phyloP scores from a whole-genome alignment of 2,113 vertebrate species.

The Saguinus midas region DNA sequence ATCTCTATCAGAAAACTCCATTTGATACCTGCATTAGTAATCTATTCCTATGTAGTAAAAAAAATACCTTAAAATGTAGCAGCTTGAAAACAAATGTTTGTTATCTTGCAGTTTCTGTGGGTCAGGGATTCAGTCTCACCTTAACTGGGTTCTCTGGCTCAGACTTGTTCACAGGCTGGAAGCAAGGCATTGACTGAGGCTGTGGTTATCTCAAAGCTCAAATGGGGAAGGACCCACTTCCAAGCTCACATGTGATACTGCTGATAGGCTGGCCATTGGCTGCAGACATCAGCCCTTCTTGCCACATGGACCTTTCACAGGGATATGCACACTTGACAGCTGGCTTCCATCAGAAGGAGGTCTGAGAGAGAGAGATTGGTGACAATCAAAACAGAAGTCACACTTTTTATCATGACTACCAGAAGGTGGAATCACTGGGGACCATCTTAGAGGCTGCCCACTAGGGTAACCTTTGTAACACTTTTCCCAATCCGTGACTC shows the following conservation, averaged over 20 bases:
- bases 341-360: not conserved
- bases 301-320: rapidly evolving
- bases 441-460: not conserved
- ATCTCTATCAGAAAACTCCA: not conserved
- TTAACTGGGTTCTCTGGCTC: not conserved
- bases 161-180: not conserved
- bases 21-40: not conserved
- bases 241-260: not conserved
- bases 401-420: not conserved
- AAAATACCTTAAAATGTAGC: not conserved
- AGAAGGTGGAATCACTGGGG: rapidly evolving
- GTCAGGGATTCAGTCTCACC: not conserved
- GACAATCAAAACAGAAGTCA: not conserved
- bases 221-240: not conserved
- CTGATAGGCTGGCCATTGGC: not conserved
- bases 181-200: not conserved
- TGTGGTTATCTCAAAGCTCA: not conserved
- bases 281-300: not conserved
- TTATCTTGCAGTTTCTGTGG: not conserved
- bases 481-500: not conserved
- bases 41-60: not conserved
- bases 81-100: not conserved
- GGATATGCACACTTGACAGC: rapidly evolving
- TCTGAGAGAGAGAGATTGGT: not conserved
- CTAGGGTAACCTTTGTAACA: not conserved